phyloP scores from a whole-genome alignment of 1,140 invertebrate genomes.

The Vanessa tameamea region DNA sequence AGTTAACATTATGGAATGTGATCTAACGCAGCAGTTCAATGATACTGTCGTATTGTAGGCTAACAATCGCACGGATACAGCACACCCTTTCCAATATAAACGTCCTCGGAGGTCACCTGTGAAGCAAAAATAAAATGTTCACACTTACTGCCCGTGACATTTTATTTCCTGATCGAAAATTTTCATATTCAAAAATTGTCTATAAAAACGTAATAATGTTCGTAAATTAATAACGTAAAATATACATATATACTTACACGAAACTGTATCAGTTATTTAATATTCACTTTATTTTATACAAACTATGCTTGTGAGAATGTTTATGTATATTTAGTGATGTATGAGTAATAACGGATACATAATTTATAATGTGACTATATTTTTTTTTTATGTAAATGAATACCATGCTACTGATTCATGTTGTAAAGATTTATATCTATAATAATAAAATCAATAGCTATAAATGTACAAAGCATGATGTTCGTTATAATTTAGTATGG shows the following conservation, averaged over 20 bases:
- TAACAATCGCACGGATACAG: constrained; percentile 27
- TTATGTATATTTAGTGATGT: too few species aligned
- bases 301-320: too few species aligned
- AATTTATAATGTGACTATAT: too few species aligned
- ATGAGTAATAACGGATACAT: too few species aligned
- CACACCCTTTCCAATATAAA: constrained; percentile 35
- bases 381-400: too few species aligned
- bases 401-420: too few species aligned
- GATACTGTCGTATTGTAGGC: constrained; percentile 16
- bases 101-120: constrained; percentile 19
- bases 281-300: too few species aligned
- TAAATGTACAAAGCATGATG: too few species aligned
- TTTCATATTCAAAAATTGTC: neutral
- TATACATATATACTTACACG: neutral
- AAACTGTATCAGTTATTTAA: neutral
- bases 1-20: constrained; percentile 19
- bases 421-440: too few species aligned
- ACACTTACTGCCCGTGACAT: neutral
- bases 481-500: too few species aligned
- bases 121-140: constrained; percentile 13
- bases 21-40: constrained; percentile 21
- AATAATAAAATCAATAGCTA: too few species aligned
- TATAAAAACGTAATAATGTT: neutral
- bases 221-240: neutral
- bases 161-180: constrained; percentile 13